Conservation (phyloP, 2,888 invertebrate genomes). For the Torymus auratus region DNA sequence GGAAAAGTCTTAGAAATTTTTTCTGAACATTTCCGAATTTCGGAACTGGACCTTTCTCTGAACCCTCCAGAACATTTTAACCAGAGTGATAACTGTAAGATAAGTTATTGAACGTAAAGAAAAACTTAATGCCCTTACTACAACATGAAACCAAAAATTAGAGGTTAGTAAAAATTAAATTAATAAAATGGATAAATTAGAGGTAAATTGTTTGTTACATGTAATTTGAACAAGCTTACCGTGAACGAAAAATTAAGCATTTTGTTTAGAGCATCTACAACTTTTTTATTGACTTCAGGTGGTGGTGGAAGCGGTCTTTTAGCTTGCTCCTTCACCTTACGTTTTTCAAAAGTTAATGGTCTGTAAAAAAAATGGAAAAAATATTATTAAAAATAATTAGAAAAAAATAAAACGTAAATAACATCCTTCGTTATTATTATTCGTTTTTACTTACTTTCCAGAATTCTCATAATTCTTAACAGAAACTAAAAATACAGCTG, state of each 20-base stretch:
- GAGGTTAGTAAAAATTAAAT: neutral
- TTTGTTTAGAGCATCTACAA: constrained; percentile 76
- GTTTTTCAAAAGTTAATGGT: constrained; percentile 68
- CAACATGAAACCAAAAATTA: too few species aligned
- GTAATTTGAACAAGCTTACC: constrained; percentile 63
- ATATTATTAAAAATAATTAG: constrained; percentile 1
- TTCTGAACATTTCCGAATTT: too few species aligned
- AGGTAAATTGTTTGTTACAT: neutral
- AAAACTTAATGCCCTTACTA: too few species aligned
- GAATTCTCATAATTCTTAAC: constrained; percentile 81
- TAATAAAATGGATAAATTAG: too few species aligned
- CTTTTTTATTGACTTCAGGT: constrained; percentile 68
- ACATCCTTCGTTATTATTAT: too few species aligned
- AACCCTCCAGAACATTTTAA: too few species aligned
- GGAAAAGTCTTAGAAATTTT: too few species aligned
- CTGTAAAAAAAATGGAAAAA: constrained; percentile 56
- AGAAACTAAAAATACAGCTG: constrained; percentile 80
- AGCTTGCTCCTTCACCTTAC: constrained; percentile 66
- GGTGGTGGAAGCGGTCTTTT: constrained; percentile 63
- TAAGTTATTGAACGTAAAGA: too few species aligned
- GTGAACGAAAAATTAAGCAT: constrained; percentile 76
- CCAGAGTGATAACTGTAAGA: too few species aligned
- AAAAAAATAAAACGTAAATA: neutral
- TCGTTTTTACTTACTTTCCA: constrained; percentile 79
- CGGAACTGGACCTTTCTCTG: too few species aligned